Conservation (phyloP, 2,797 vertebrate species). For the Mormyrus hasselquistii region DNA sequence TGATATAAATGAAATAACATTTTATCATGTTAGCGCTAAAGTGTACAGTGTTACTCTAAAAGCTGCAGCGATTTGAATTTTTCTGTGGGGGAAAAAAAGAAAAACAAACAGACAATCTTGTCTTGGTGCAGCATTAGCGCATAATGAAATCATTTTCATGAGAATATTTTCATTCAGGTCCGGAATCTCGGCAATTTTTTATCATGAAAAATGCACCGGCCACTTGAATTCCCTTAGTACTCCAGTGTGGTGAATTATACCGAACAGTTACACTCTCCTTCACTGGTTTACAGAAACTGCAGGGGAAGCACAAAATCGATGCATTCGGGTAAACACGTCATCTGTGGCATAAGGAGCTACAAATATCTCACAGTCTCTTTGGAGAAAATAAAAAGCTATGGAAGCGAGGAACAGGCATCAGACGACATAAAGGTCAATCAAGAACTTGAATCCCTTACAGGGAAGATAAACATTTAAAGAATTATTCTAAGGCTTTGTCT, state of each 20-base stretch:
- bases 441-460: not conserved
- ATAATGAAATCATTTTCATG: not conserved
- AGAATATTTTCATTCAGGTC: not conserved
- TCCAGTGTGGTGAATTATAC: not conserved
- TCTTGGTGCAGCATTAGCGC: not conserved
- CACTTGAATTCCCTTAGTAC: not conserved
- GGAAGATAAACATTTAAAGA: not conserved
- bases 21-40: not conserved
- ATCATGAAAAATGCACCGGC: conserved; percentile 19
- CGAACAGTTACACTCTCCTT: not conserved
- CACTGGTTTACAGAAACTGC: not conserved
- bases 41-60: not conserved
- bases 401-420: not conserved
- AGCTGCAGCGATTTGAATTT: not conserved
- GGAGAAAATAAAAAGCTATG: not conserved
- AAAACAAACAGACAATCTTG: not conserved
- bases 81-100: not conserved
- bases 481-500: not conserved
- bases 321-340: not conserved
- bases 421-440: not conserved
- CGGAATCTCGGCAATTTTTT: not conserved
- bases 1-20: not conserved
- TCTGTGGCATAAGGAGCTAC: not conserved
- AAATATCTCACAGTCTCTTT: not conserved
- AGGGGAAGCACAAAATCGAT: not conserved